Conservation (phyloP, 2,888 invertebrate species). For the Zeuzera pyrina region DNA sequence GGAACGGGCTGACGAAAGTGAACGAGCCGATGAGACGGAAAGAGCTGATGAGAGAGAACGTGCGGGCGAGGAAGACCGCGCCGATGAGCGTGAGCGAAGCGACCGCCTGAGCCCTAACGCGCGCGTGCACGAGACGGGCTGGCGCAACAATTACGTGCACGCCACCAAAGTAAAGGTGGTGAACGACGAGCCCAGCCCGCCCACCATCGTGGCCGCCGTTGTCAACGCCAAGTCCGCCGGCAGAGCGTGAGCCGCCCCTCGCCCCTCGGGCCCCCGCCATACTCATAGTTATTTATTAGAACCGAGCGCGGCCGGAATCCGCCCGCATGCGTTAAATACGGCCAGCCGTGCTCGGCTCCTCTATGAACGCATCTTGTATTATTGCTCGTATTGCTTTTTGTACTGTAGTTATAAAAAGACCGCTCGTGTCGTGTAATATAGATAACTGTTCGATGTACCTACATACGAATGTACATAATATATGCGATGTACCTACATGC, state of each 20-base stretch:
- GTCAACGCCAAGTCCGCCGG: conserved; percentile 16
- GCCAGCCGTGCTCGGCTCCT: not conserved
- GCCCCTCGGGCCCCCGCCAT: conserved; percentile 40
- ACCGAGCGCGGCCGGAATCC: not conserved
- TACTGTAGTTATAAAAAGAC: conserved; percentile 12
- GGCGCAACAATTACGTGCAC: conserved; percentile 44
- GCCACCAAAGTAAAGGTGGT: conserved; percentile 48
- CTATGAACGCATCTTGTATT: not conserved
- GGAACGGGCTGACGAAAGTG: conserved; percentile 20
- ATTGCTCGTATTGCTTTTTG: conserved; percentile 4
- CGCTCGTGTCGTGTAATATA: conserved; percentile 9
- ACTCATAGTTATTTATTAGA: conserved; percentile 41
- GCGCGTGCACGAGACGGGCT: conserved; percentile 42
- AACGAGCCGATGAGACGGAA: conserved; percentile 25
- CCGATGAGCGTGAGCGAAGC: conserved; percentile 26
- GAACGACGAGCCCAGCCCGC: conserved; percentile 29
- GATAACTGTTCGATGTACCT: too few relatives aligned
- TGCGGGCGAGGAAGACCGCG: conserved; percentile 19
- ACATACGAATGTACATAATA: too few relatives aligned
- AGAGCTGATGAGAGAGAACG: conserved; percentile 17
- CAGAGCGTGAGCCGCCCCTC: conserved; percentile 2
- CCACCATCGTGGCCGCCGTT: conserved; percentile 1
- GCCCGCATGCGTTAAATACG: not conserved
- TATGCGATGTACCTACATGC: too few relatives aligned
- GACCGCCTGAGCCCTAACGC: conserved; percentile 46